A percentile compares a stretch with the other conserved stretches of the same genome.
These are phyloP conservation scores for Leptobrachium ailaonicum DNA, from an alignment of 2,113 vertebrate genomes.

Conservation along the genomic window DNA sequence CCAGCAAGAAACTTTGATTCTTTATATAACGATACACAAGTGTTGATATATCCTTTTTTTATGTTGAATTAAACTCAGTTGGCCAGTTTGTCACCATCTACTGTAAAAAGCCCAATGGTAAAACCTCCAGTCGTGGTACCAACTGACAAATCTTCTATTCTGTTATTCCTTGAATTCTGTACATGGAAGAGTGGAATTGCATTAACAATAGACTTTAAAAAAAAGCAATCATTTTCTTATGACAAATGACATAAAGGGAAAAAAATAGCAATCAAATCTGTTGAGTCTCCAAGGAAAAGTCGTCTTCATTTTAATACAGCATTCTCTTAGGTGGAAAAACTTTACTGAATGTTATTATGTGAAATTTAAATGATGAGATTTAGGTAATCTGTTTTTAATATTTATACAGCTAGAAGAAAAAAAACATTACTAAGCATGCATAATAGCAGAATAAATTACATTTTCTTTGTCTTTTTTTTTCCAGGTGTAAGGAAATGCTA, in stretches of 20 bases:
- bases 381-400: conserved; percentile 71
- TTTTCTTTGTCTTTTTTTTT: conserved; percentile 62
- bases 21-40: too few relatives aligned
- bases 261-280: conserved; percentile 56
- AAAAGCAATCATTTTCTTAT: conserved; percentile 39
- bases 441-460: conserved; percentile 71
- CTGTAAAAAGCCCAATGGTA: too few relatives aligned
- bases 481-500: conserved; percentile 84
- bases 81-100: too few relatives aligned
- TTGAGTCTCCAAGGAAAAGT: conserved; percentile 59
- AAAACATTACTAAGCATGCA: conserved; percentile 67
- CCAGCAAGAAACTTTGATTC: too few relatives aligned
- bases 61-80: too few relatives aligned
- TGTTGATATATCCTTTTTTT: too few relatives aligned
- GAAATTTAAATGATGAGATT: conserved; percentile 68
- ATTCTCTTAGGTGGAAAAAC: conserved; percentile 68
- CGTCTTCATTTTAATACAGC: conserved; percentile 64
- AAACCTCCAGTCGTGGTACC: neutral
- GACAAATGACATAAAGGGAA: conserved; percentile 52
- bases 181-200: neutral
- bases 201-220: conserved; percentile 11
- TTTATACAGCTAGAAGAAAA: conserved; percentile 64
- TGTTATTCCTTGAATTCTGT: conserved; percentile 4
- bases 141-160: neutral
- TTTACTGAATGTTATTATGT: conserved; percentile 68